Percentiles rank a stretch among this genome's conserved stretches.
Conservation (phyloP, 2,888 invertebrate genomes). For the Nomada ruficornis region DNA sequence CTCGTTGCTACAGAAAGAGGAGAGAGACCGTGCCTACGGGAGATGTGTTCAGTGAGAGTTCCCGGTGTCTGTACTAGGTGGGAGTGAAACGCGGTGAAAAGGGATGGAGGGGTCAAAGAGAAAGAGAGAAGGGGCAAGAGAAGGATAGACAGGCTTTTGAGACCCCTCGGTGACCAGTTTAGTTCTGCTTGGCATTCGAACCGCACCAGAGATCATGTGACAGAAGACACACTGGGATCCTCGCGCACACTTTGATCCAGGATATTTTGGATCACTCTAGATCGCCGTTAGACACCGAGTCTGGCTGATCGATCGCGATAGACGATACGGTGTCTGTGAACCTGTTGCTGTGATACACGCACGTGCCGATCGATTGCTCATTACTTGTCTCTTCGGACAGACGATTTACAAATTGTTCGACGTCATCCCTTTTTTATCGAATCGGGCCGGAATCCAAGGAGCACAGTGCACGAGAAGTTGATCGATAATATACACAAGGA, state of each 20-base stretch:
- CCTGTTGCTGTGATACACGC: not conserved
- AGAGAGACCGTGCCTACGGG: conserved; percentile 32
- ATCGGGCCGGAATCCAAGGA: not conserved
- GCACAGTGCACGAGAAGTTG: not conserved
- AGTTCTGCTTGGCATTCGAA: conserved; percentile 75
- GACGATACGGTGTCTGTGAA: conserved; percentile 1
- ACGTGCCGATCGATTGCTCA: not conserved
- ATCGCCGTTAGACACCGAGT: not conserved
- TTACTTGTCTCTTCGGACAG: not conserved
- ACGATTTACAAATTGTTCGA: too few relatives aligned
- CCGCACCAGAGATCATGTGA: conserved; percentile 67
- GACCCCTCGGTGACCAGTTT: conserved; percentile 76
- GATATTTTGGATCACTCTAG: conserved; percentile 9
- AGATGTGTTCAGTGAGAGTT: conserved; percentile 36
- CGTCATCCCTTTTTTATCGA: not conserved
- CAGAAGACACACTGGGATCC: conserved; percentile 42
- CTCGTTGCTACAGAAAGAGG: conserved; percentile 38
- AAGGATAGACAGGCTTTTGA: conserved; percentile 73
- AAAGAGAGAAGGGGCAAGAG: conserved; percentile 52
- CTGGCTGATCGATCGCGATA: conserved; percentile 9
- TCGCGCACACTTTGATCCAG: conserved; percentile 25
- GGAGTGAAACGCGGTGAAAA: conserved; percentile 59
- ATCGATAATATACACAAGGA: not conserved
- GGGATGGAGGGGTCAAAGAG: conserved; percentile 60
- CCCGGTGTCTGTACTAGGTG: conserved; percentile 30